phyloP scores from a whole-genome alignment of 2,113 vertebrate genomes.

The Cinclus cinclus region DNA sequence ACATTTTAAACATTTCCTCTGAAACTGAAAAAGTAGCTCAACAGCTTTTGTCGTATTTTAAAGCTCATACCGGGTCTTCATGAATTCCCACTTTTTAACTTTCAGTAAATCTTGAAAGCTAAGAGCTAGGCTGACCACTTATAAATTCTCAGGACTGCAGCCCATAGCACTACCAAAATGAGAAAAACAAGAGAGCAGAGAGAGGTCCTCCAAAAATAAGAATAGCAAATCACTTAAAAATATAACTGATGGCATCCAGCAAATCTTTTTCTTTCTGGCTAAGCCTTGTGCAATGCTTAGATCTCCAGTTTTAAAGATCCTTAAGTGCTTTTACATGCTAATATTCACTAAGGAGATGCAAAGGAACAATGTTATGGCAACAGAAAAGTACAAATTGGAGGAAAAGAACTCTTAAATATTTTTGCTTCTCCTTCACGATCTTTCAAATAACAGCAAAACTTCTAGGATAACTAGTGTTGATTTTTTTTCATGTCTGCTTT shows the following conservation, averaged over 20 bases:
- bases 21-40: background rate
- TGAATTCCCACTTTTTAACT: background rate
- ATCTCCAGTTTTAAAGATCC: background rate
- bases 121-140: background rate
- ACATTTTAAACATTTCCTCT: background rate
- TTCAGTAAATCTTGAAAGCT: background rate
- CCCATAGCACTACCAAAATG: background rate
- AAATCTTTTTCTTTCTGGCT: background rate
- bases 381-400: background rate
- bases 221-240: background rate
- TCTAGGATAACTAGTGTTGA: background rate
- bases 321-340: background rate
- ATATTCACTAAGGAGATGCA: background rate
- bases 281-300: background rate
- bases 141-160: background rate
- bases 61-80: background rate
- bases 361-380: background rate
- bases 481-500: background rate
- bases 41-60: background rate
- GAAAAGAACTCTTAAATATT: background rate
- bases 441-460: conserved; percentile 8
- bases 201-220: background rate
- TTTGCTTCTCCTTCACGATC: background rate
- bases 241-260: background rate
- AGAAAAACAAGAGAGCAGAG: background rate